phyloP scores from a whole-genome alignment of 2,888 invertebrate species.

The Gastracanthus pulcherrimus region DNA sequence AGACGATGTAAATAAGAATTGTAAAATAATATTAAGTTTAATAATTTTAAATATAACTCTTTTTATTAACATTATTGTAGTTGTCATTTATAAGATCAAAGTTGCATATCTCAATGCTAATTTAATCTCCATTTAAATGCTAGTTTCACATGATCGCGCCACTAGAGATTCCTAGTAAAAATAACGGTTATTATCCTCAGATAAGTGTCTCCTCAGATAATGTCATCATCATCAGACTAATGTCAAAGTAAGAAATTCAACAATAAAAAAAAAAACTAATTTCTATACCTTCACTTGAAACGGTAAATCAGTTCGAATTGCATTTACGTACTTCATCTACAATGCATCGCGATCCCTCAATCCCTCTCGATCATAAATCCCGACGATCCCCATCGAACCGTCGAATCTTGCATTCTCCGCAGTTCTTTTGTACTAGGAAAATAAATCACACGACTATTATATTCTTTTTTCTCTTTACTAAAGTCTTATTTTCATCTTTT shows the following conservation, averaged over 20 bases:
- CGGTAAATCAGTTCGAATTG: conserved; percentile 9
- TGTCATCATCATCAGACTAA: too few relatives aligned
- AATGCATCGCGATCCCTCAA: conserved; percentile 2
- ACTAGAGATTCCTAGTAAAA: conserved; percentile 36
- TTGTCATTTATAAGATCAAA: conserved; percentile 47
- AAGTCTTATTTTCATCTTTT: conserved; percentile 42
- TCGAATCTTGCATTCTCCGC: conserved; percentile 3
- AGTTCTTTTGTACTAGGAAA: conserved; percentile 45
- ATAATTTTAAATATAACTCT: conserved; percentile 51
- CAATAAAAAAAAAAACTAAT: conserved; percentile 40
- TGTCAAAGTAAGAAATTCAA: conserved; percentile 28
- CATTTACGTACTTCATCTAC: conserved; percentile 19
- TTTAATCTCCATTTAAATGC: conserved; percentile 33
- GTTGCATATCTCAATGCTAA: conserved; percentile 4
- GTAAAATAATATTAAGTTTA: conserved; percentile 49
- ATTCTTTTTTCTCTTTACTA: too few relatives aligned
- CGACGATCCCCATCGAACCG: neutral
- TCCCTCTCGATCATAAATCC: too few relatives aligned
- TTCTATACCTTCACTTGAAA: conserved; percentile 27
- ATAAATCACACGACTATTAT: conserved; percentile 41
- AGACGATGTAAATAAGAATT: conserved; percentile 42
- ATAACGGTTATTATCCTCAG: conserved; percentile 29
- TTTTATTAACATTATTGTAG: conserved; percentile 51
- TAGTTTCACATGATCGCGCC: conserved; percentile 4
- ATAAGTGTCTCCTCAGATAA: too few relatives aligned